Base-by-base conservation (phyloP, 1,140 invertebrate species). In the Hycleus cichorii region DNA sequence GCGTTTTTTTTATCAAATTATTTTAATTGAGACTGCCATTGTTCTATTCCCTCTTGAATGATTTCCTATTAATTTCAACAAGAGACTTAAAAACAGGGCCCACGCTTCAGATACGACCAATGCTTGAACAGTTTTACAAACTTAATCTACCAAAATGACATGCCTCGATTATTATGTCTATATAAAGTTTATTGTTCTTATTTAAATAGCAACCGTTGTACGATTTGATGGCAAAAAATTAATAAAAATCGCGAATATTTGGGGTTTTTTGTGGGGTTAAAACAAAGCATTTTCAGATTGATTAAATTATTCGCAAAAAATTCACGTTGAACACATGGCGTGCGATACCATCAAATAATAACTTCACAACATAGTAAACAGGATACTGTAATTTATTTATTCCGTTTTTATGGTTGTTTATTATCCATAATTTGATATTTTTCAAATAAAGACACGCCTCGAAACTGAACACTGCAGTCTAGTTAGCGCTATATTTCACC, bases 1-100 rank as follows among this genome's bases (percentile, higher is more conserved):
- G 39, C 49, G 18, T 12, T 55, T 55, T 55, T 53, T 53, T 55
- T 55, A 55, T 55, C 47, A 55, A 55, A 55, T 55, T 55, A 55
- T 55, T 55, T 55, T 55, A 55, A 55, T 47, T 55, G 52, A 55
- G 45, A 43, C 9, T 32, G 32, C 42, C 52, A 55, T 55, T 55
- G 52, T 55, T 53, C 51, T 53, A 53, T 45, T 55, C 52, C 52
- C 52, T 47, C 45, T 55, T 46, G 9, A 55, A 32, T 47, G 44
- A 55, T 55, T 55, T 46, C 52, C 44, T 32, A 39, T 45, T 54
- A 54, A 52, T 38, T 27, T 55, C 44, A 47, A 40, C 46, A 47
- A 27, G 45, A 46, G 39, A 42, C 11, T 55, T 47, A 55, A 40
- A 47, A 26, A 27, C 51, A 12, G 42, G 51, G 44, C 51, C 24